These are phyloP conservation scores for Brenthis hecate DNA, from an alignment of 2,888 invertebrate species.

Conservation along the genomic window DNA sequence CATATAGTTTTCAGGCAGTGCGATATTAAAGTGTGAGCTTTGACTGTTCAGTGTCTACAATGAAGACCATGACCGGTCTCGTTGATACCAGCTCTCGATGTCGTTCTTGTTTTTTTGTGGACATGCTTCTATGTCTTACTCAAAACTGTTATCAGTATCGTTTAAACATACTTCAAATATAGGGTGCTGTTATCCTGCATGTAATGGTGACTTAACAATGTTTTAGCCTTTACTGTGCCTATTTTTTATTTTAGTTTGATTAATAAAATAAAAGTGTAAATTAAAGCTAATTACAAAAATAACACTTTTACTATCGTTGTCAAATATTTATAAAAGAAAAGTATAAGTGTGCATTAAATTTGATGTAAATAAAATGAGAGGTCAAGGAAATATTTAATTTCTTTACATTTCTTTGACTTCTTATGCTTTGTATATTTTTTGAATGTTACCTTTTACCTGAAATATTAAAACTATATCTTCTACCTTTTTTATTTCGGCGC, in stretches of 20 bases:
- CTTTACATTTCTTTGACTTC: conserved; percentile 40
- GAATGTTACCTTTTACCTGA: conserved; percentile 33
- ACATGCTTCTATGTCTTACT: conserved; percentile 72
- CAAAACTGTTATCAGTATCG: conserved; percentile 40
- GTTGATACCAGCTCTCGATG: conserved; percentile 76
- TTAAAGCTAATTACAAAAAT: conserved; percentile 50
- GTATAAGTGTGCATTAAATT: conserved; percentile 32
- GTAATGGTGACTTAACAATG: conserved; percentile 41
- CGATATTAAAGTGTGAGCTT: conserved; percentile 71
- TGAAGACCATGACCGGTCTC: conserved; percentile 64
- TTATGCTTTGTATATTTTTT: conserved; percentile 39
- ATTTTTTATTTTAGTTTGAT: conserved; percentile 48
- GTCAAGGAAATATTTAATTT: conserved; percentile 43
- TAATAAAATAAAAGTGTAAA: conserved; percentile 28
- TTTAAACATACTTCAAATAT: conserved; percentile 29
- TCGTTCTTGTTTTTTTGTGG: conserved; percentile 74
- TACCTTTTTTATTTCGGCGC: conserved; percentile 5
- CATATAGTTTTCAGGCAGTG: conserved; percentile 59
- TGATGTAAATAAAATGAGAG: conserved; percentile 38
- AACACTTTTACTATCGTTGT: conserved; percentile 60
- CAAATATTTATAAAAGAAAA: conserved; percentile 40
- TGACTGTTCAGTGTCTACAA: conserved; percentile 78
- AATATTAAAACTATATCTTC: conserved; percentile 10
- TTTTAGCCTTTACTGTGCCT: conserved; percentile 48
- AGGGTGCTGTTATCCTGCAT: conserved; percentile 40